Evolutionary conservation across 2,797 vertebrate genomes (phyloP).

Genomic region (Urophycis tenuis): DNA sequence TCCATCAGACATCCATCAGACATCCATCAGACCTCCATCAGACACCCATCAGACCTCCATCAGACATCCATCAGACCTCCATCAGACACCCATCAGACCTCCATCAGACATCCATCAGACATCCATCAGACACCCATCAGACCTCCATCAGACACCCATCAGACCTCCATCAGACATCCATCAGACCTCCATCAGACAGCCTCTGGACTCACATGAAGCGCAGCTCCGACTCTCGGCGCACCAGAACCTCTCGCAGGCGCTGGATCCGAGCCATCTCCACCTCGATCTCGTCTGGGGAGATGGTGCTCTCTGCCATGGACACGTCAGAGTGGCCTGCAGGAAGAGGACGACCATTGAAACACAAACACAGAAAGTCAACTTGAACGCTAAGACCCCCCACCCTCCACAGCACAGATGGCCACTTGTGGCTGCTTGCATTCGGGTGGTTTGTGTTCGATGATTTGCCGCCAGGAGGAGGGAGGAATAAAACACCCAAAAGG

Average conservation of each 20-base stretch:
- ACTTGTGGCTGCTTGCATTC: background rate
- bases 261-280: constrained; percentile 96
- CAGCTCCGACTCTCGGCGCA: constrained; percentile 94
- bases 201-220: constrained; percentile 90
- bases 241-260: constrained; percentile 91
- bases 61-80: background rate
- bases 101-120: background rate
- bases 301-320: constrained; percentile 94
- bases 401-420: background rate
- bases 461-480: background rate
- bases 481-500: background rate
- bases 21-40: too few relatives aligned
- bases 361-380: background rate
- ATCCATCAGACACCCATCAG: background rate
- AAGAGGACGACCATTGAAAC: background rate
- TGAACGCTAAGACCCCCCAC: background rate
- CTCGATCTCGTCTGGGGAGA: constrained; percentile 95
- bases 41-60: background rate
- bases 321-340: constrained; percentile 83
- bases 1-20: too few relatives aligned
- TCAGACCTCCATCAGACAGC: background rate
- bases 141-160: too few relatives aligned
- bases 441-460: background rate
- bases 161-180: too few relatives aligned
- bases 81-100: too few relatives aligned